Percentiles rank a stretch among this genome's conserved stretches.
Conservation (phyloP, 2,797 vertebrate genomes). For the Premnoplex brunnescens region DNA sequence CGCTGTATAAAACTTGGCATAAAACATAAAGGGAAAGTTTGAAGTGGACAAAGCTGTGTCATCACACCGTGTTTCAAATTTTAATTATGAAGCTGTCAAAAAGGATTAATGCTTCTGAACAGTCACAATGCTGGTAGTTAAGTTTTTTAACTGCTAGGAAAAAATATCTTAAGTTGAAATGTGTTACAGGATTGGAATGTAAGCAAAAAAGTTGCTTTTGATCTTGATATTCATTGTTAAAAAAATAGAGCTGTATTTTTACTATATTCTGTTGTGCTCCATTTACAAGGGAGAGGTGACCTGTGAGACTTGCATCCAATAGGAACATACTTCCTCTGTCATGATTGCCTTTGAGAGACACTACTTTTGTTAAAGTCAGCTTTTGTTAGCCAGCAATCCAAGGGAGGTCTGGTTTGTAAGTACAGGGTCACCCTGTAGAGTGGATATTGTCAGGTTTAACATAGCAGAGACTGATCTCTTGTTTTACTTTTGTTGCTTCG, state of each 20-base stretch:
- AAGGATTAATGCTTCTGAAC: not conserved
- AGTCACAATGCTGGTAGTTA: not conserved
- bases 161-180: not conserved
- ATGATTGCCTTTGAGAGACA: not conserved
- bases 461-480: rapidly evolving
- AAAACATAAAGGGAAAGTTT: not conserved
- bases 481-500: not conserved
- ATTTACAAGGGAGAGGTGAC: not conserved
- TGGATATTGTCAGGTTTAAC: not conserved
- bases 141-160: not conserved
- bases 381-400: not conserved
- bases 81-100: not conserved
- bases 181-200: not conserved
- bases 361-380: not conserved
- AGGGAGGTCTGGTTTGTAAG: not conserved
- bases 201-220: not conserved
- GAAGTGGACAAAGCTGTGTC: not conserved
- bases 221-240: not conserved
- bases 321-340: not conserved
- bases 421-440: not conserved
- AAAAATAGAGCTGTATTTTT: not conserved
- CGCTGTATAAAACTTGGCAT: not conserved
- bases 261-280: not conserved
- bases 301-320: not conserved
- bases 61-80: not conserved